Evolutionary conservation across 2,888 invertebrate species (phyloP).

Genomic region (Phasia obesa): DNA sequence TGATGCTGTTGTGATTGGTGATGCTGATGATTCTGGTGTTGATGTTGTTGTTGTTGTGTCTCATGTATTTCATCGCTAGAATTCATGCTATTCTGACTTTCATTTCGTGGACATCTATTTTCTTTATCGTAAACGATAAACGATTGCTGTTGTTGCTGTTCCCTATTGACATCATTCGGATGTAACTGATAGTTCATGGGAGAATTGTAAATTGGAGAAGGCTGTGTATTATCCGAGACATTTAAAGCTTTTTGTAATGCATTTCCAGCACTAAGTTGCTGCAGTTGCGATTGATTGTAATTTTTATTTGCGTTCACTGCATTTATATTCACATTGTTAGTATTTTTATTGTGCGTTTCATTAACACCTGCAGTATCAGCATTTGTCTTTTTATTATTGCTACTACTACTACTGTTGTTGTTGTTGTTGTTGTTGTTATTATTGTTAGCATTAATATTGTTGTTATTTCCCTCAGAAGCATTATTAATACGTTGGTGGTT

Average conservation of each 20-base stretch:
- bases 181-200: constrained; percentile 78
- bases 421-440: constrained; percentile 69
- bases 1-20: constrained; percentile 76
- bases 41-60: constrained; percentile 73
- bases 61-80: constrained; percentile 76
- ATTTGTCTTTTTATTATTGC: constrained; percentile 73
- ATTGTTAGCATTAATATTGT: constrained; percentile 68
- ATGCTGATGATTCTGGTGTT: constrained; percentile 53
- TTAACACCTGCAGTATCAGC: constrained; percentile 54
- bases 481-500: constrained; percentile 72
- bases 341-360: constrained; percentile 65
- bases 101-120: constrained; percentile 77
- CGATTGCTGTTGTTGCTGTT: constrained; percentile 67
- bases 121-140: constrained; percentile 78
- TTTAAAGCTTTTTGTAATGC: constrained; percentile 72
- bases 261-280: constrained; percentile 70
- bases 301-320: constrained; percentile 69
- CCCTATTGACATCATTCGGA: constrained; percentile 70
- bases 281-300: constrained; percentile 64
- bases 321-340: constrained; percentile 63
- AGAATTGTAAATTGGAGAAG: constrained; percentile 72
- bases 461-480: constrained; percentile 60
- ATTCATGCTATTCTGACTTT: constrained; percentile 77
- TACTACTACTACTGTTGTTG: constrained; percentile 72
- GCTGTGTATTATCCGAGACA: constrained; percentile 63